A percentile compares a stretch with the other conserved stretches of the same genome.
These are phyloP conservation scores for Grantiella picta DNA, from an alignment of 2,113 vertebrate genomes.

Conservation along the genomic window DNA sequence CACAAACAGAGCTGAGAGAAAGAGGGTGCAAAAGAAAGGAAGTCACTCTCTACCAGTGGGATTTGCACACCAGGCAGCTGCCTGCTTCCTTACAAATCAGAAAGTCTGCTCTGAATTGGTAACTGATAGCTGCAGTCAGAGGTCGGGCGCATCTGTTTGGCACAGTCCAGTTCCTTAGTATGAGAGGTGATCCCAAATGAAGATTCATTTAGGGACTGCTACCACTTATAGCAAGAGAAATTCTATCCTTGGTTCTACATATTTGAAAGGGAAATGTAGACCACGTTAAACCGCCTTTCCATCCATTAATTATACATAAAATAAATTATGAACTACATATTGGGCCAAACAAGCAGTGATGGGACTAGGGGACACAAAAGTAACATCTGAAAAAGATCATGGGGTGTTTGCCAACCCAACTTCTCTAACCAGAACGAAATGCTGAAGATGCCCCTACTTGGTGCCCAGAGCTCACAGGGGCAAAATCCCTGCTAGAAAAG, in stretches of 20 bases:
- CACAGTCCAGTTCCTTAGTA: not conserved
- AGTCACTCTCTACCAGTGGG: not conserved
- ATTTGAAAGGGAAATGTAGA: not conserved
- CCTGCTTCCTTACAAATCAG: not conserved
- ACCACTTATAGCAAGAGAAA: not conserved
- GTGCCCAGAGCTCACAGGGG: not conserved
- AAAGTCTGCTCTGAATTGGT: not conserved
- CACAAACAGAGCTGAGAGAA: not conserved
- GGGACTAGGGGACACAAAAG: not conserved
- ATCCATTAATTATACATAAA: not conserved
- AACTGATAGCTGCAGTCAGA: not conserved
- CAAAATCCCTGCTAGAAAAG: not conserved
- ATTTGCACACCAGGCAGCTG: not conserved
- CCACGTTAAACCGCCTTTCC: not conserved
- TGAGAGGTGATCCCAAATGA: not conserved
- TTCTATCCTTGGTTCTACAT: not conserved
- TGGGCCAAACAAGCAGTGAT: not conserved
- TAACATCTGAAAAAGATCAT: not conserved
- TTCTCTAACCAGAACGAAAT: not conserved
- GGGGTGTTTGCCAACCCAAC: not conserved
- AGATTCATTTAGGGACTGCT: not conserved
- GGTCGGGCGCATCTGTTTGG: not conserved
- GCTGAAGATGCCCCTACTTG: not conserved
- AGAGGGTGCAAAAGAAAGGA: not conserved
- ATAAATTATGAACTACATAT: not conserved